Base-by-base conservation (phyloP, 2,113 vertebrate species). In the Rhombomys opimus region DNA sequence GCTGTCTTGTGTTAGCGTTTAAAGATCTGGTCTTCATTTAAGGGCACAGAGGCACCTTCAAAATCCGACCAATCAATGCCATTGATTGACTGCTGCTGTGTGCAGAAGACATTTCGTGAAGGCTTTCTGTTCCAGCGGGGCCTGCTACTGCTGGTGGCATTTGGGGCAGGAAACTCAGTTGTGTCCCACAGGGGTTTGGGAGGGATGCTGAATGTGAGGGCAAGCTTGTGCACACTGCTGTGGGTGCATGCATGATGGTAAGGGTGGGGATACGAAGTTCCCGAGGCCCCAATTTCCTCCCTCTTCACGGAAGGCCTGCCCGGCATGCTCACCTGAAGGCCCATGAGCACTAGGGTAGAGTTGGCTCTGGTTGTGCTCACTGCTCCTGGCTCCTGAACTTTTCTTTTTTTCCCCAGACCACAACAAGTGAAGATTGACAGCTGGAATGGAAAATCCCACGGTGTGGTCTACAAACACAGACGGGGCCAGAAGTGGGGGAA, bases 381-480 rank as follows among this genome's bases (percentile, higher is more conserved):
- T n/a, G 5, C 10, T 87, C 30, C 82, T 65, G 61, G 27, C n/a
- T 65, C 57, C 32, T 1, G 6, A 7, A 72, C 85, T 76, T 76
- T 73, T 90, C 72, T 78, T 87, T 85, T 38, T 41, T 12, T 52
- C 59, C 68, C 68, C 17, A 32, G 63, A 41, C 30, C 67, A 73
- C 84, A 93, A 96, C 89, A 94, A 96, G 94, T 63, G 67, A 90
- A 94, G 97, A 96, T 93, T 97, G 92, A 96, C 93, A 93, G 68
- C 65, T 65, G 73, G 91, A 32, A 23, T 94, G 96, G 97, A 98
- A 97, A 97, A 97, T 68, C 96, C 97, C 97, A 35, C 9, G 68
- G 76, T 41, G 91, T 89, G 90, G 84, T 92, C 94, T 73, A 87
- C 75, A 77, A 81, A 72, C 61, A 25, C 70, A 91, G 63, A 57